Evolutionary conservation across 2,113 vertebrate species (phyloP), one percentile per base, ranked within the genome.

Genomic region (Uria lomvia): DNA sequence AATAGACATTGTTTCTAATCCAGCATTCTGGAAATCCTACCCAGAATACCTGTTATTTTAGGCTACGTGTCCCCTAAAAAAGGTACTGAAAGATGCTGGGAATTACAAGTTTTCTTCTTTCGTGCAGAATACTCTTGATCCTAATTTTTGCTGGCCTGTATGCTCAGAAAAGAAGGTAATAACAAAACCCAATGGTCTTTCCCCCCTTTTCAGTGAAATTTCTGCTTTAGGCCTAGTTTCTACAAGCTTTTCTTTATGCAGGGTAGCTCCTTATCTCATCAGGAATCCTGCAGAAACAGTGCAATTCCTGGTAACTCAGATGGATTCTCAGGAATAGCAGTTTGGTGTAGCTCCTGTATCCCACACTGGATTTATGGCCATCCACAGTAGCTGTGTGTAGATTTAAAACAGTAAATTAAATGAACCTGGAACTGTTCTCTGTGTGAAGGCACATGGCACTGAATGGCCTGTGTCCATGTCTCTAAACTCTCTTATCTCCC

Each of bases 181-280:
- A 55, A 68, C 10, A 82, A 76, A 21, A 42, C 10, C 0, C 6
- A 62, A 5, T 63, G 17, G 2, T 0, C 26, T 74, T 56, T 16
- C 8, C 6, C 29, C 18, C 12, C 6, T 26, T 45, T 75, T 89
- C 24, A 59, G 15, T 58, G 22, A 72, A 86, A 38, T 27, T 3
- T 73, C 43, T 89, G 10, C 52, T 59, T 75, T 72, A 79, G 21
- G 38, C 19, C 21, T 29, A 17, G 7, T 55, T 79, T 45, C 38
- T 86, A 15, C 53, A 83, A 72, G 12, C 14, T 55, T 59, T 86
- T 79, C 36, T 60, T 84, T 86, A 50, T 42, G n/a, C 22, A n/a
- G 11, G 3, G 15, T 58, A 60, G 8, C 40, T 88, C 29, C 29
- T 92, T 75, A 19, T 58, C 38, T 72, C 38, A 68, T 62, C 36